Percentiles rank a stretch among this genome's conserved stretches.
Conservation (phyloP, 2,888 invertebrate genomes). For the Zeuzera pyrina region DNA sequence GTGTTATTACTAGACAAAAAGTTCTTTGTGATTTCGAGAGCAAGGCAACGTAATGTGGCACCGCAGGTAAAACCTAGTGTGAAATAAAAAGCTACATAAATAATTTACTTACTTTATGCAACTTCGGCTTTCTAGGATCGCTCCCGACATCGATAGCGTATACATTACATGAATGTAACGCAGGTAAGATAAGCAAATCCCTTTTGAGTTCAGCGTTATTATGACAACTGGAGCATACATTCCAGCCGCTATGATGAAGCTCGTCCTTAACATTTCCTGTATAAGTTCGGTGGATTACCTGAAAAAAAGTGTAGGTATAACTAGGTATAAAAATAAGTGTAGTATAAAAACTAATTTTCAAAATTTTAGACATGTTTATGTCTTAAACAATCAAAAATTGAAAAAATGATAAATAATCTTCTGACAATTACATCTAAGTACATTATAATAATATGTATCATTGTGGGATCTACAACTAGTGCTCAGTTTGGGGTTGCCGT, state of each 20-base stretch:
- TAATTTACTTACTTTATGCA: constrained; percentile 79
- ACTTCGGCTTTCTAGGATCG: constrained; percentile 79
- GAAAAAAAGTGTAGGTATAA: constrained; percentile 10
- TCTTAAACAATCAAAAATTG: neutral
- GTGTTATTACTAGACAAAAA: too few species aligned
- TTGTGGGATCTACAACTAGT: too few species aligned
- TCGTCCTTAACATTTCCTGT: constrained; percentile 88
- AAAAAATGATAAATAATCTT: too few species aligned
- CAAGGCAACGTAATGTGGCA: too few species aligned
- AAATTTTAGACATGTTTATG: neutral
- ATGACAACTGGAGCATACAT: constrained; percentile 95
- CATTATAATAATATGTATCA: too few species aligned
- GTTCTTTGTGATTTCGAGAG: too few species aligned
- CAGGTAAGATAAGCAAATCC: constrained; percentile 87
- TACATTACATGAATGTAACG: constrained; percentile 85
- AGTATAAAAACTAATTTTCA: neutral
- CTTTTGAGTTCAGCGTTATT: constrained; percentile 71
- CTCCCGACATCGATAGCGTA: constrained; percentile 87
- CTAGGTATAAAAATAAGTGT: neutral
- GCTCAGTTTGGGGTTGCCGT: too few species aligned
- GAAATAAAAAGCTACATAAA: neutral
- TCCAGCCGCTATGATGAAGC: constrained; percentile 97
- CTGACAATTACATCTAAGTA: too few species aligned
- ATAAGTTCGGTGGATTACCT: constrained; percentile 91
- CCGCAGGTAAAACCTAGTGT: too few species aligned